Evolutionary conservation across 1,140 invertebrate species (phyloP).

Genomic region (Globodera ellingtonae): DNA sequence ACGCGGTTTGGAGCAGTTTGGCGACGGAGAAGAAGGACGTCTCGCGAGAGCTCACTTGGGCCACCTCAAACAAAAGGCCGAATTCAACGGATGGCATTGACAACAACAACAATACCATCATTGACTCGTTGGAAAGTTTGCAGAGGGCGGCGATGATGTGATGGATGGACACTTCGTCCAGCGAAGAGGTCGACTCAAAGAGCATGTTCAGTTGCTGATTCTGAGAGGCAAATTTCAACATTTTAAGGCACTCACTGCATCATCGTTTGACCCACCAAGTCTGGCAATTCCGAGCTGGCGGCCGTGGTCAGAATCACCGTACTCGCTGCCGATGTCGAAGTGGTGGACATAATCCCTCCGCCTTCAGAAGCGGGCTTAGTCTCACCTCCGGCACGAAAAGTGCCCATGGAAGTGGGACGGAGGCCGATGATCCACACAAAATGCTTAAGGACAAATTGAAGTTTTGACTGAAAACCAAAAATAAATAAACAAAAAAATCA

Average conservation of each 20-base stretch:
- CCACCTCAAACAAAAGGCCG: slow-evolving; percentile 31
- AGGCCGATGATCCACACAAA: slow-evolving; percentile 95
- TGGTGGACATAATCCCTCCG: slow-evolving; percentile 29
- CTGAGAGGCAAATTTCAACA: slow-evolving; percentile 22
- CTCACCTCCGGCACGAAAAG: slow-evolving; percentile 47
- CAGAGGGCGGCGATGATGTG: slow-evolving; percentile 94
- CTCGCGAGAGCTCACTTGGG: slow-evolving; percentile 71
- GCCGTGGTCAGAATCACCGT: slow-evolving; percentile 92
- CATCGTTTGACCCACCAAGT: slow-evolving; percentile 53
- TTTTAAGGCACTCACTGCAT: background rate
- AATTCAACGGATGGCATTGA: background rate
- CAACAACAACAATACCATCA: slow-evolving; percentile 78
- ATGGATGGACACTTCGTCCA: slow-evolving; percentile 91
- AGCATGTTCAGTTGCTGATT: slow-evolving; percentile 68
- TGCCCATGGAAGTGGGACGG: slow-evolving; percentile 70
- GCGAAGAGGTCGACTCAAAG: slow-evolving; percentile 52
- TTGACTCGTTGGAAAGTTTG: slow-evolving; percentile 91
- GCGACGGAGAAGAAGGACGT: slow-evolving; percentile 95
- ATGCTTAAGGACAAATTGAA: slow-evolving; percentile 69
- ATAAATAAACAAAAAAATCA: slow-evolving; percentile 66
- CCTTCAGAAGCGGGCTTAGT: slow-evolving; percentile 19
- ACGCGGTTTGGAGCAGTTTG: slow-evolving; percentile 90
- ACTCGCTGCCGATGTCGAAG: slow-evolving; percentile 71
- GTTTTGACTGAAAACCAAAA: too few species aligned
- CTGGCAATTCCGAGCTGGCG: slow-evolving; percentile 91